Conservation (phyloP, 2,888 invertebrate genomes). For the Nemotelus nigrinus region DNA sequence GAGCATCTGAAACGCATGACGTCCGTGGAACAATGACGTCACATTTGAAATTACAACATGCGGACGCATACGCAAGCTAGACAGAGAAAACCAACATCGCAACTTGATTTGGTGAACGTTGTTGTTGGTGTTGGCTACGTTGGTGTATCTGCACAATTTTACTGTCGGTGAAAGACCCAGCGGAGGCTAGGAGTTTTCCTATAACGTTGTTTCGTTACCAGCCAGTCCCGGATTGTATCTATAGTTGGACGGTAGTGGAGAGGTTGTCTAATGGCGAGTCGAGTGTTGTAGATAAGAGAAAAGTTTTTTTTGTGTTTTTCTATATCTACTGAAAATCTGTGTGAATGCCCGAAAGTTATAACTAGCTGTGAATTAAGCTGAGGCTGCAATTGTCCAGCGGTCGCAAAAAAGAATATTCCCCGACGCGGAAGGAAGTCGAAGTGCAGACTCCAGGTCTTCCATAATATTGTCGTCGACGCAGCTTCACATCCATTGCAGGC, state of each 20-base stretch:
- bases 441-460: constrained; percentile 6
- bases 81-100: constrained; percentile 17
- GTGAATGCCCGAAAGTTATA: not conserved
- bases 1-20: not conserved
- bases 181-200: constrained; percentile 19
- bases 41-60: constrained; percentile 29
- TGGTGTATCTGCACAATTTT: constrained; percentile 1
- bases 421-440: constrained; percentile 6
- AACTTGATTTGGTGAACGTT: not conserved
- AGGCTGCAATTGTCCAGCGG: not conserved
- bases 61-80: constrained; percentile 7
- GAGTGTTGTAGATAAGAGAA: constrained; percentile 21
- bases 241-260: constrained; percentile 46
- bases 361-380: constrained; percentile 4
- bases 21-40: constrained; percentile 40
- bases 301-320: constrained; percentile 5
- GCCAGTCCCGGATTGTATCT: constrained; percentile 49
- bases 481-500: not conserved
- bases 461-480: not conserved
- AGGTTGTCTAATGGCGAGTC: constrained; percentile 44
- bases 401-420: not conserved
- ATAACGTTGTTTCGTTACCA: constrained; percentile 47
- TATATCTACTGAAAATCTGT: not conserved
- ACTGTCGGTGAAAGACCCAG: constrained; percentile 43
- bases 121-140: not conserved